A percentile compares a stretch with the other conserved stretches of the same genome.
Evolutionary conservation across 1,140 invertebrate genomes (phyloP).

Genomic region (Zaprionus lachaisei): DNA sequence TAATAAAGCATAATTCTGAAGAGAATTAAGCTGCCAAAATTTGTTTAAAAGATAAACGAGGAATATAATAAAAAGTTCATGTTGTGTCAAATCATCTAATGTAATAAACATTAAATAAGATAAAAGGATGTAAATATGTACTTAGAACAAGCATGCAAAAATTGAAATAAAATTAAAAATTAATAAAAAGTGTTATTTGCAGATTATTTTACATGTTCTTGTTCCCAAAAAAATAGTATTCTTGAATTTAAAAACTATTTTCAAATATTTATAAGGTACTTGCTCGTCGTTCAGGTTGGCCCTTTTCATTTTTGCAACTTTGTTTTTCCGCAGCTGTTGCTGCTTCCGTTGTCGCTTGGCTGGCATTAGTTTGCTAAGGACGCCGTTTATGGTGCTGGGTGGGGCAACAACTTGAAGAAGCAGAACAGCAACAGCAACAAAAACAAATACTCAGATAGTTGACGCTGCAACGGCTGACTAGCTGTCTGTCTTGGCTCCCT

Average conservation of each 20-base stretch:
- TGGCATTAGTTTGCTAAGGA: conserved; percentile 64
- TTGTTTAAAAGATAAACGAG: too few species aligned
- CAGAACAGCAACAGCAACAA: conserved; percentile 20
- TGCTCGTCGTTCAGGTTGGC: background rate
- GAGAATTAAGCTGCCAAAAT: too few species aligned
- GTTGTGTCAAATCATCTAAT: too few species aligned
- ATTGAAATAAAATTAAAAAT: too few species aligned
- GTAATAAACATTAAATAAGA: too few species aligned
- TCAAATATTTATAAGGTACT: background rate
- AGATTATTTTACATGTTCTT: too few species aligned
- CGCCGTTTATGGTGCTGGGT: conserved; percentile 68
- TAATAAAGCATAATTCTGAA: too few species aligned
- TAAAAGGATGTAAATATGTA: too few species aligned
- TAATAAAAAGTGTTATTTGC: too few species aligned
- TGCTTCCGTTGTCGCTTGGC: conserved; percentile 29
- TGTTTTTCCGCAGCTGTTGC: conserved; percentile 31
- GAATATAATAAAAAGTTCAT: too few species aligned
- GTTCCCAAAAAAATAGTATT: background rate
- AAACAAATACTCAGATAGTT: conserved; percentile 12
- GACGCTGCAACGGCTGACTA: conserved; percentile 61
- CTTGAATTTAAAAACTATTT: background rate
- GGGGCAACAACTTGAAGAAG: conserved; percentile 28
- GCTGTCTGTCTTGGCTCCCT: conserved; percentile 33
- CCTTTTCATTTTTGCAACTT: conserved; percentile 14
- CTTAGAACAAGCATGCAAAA: too few species aligned